A percentile compares a stretch with the other conserved stretches of the same genome.
Evolutionary conservation across 2,888 invertebrate species (phyloP).

Genomic region (Nebria salina): DNA sequence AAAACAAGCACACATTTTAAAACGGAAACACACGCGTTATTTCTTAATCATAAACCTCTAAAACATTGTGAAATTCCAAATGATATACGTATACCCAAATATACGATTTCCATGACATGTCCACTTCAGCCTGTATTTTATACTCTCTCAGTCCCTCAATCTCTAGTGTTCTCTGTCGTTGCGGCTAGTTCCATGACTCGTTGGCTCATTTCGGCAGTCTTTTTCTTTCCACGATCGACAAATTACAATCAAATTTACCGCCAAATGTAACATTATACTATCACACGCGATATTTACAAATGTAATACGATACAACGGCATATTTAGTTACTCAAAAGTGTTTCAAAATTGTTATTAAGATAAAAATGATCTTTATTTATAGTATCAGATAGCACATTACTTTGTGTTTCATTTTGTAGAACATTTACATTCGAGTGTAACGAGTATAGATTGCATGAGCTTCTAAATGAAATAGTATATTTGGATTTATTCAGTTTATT

Average conservation of each 20-base stretch:
- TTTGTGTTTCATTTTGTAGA: too few relatives aligned
- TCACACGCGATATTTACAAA: too few relatives aligned
- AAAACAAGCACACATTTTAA: slow-evolving; percentile 32
- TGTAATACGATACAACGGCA: too few relatives aligned
- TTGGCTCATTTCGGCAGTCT: background rate
- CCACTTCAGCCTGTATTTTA: slow-evolving; percentile 17
- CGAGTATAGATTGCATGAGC: too few relatives aligned
- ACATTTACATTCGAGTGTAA: too few relatives aligned
- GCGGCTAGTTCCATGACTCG: background rate
- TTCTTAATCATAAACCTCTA: slow-evolving; percentile 30
- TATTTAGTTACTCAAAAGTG: too few relatives aligned
- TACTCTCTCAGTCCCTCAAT: background rate
- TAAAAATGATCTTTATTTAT: too few relatives aligned
- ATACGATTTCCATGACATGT: slow-evolving; percentile 39
- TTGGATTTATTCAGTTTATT: background rate
- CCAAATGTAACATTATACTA: too few relatives aligned
- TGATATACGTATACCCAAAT: slow-evolving; percentile 34
- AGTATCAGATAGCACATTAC: too few relatives aligned
- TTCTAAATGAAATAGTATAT: background rate
- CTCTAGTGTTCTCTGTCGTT: background rate
- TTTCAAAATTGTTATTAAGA: too few relatives aligned
- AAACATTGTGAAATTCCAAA: slow-evolving; percentile 29
- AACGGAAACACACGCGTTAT: slow-evolving; percentile 14
- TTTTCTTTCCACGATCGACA: too few relatives aligned
- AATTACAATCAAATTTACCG: too few relatives aligned